phyloP scores from a whole-genome alignment of 2,797 vertebrate species.

The Eidolon dupreanum region DNA sequence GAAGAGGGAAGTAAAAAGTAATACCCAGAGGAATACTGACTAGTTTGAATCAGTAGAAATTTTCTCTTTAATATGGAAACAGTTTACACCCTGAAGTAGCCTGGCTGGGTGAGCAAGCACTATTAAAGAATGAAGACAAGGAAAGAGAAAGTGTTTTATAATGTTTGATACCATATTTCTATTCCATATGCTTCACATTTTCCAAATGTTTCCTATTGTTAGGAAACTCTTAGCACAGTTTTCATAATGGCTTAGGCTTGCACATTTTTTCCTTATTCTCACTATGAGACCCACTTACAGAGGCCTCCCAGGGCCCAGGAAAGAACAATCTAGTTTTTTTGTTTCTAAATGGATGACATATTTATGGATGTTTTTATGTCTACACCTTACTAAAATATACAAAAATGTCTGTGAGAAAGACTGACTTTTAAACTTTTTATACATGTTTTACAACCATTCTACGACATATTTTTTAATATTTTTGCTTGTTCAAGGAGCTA shows the following conservation, averaged over 20 bases:
- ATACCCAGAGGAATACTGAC: not conserved
- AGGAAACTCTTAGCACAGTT: not conserved
- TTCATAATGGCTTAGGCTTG: not conserved
- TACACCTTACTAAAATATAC: not conserved
- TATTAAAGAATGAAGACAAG: not conserved
- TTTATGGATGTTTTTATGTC: not conserved
- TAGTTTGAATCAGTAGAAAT: not conserved
- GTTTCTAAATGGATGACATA: not conserved
- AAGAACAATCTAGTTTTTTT: not conserved
- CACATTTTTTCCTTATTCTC: not conserved
- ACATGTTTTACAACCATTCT: not conserved
- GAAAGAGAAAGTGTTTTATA: not conserved
- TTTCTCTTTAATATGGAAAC: constrained; percentile 39
- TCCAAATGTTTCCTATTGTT: not conserved
- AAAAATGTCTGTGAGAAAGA: not conserved
- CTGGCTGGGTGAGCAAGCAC: not conserved
- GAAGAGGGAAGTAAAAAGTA: not conserved
- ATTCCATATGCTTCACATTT: not conserved
- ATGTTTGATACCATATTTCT: not conserved
- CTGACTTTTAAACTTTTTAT: not conserved
- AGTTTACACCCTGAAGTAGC: not conserved
- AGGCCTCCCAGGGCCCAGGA: not conserved
- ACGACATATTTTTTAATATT: not conserved
- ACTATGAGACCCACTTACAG: not conserved
- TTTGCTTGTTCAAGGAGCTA: not conserved